Conservation (phyloP, 1,140 invertebrate genomes). For the Drosophila azteca region DNA sequence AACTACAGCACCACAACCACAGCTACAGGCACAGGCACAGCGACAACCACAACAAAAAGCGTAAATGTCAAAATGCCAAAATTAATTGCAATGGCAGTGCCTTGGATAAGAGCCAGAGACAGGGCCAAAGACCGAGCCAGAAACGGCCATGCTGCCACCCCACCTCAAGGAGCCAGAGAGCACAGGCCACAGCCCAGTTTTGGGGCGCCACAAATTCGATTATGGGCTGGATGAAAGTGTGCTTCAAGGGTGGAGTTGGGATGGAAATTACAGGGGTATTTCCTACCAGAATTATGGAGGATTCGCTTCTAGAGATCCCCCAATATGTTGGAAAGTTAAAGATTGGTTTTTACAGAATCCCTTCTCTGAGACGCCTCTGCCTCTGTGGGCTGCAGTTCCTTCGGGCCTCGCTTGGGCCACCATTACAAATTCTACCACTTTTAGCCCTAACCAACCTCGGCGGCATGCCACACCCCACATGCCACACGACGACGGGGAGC, state of each 20-base stretch:
- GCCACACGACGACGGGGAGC: no score
- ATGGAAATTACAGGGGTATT: neutral
- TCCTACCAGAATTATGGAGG: neutral
- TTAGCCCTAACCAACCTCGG: slow-evolving; percentile 35
- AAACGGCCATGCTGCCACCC: neutral
- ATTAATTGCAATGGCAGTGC: slow-evolving; percentile 81
- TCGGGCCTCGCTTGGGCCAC: slow-evolving; percentile 35
- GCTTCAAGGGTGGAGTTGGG: slow-evolving; percentile 3
- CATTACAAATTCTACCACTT: slow-evolving; percentile 80
- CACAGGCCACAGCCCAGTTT: slow-evolving; percentile 64
- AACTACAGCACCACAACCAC: slow-evolving; percentile 12
- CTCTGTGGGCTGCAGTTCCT: neutral
- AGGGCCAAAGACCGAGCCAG: slow-evolving; percentile 23
- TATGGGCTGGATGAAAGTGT: neutral
- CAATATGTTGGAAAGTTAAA: no score
- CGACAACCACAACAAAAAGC: slow-evolving; percentile 54
- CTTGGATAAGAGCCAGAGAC: slow-evolving; percentile 53
- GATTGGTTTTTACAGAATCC: neutral
- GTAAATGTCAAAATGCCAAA: slow-evolving; percentile 83
- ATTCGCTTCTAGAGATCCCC: no score
- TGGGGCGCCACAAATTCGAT: slow-evolving; percentile 46
- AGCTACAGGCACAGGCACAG: no score
- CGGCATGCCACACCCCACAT: slow-evolving; percentile 46
- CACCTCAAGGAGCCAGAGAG: no score
- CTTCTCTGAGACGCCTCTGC: slow-evolving; percentile 38